These are phyloP conservation scores for Anguilla obscura DNA, from an alignment of 2,797 vertebrate genomes.

Conservation along the genomic window DNA sequence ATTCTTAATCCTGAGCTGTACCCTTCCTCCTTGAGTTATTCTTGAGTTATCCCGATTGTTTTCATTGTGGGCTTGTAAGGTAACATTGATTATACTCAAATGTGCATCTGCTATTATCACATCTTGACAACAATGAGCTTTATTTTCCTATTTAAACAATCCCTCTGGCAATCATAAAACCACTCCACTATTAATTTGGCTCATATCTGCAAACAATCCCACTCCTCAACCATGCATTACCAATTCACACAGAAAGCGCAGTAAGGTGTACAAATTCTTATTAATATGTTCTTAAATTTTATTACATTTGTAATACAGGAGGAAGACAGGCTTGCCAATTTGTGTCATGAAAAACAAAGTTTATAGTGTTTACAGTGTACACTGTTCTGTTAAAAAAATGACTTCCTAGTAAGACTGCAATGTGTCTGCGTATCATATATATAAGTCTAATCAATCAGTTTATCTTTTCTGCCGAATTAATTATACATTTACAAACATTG, in stretches of 20 bases:
- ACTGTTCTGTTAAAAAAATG: too few relatives aligned
- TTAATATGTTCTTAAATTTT: neutral
- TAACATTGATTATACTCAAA: neutral
- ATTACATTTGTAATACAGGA: neutral
- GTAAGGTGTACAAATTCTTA: neutral
- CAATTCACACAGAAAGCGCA: neutral
- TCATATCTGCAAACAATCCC: neutral
- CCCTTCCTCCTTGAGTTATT: too few relatives aligned
- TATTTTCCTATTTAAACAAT: neutral
- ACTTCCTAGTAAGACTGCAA: too few relatives aligned
- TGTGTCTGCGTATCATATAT: neutral
- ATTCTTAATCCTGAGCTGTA: neutral
- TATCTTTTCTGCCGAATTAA: neutral
- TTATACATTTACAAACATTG: neutral
- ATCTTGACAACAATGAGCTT: neutral
- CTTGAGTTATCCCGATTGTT: neutral
- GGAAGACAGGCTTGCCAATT: neutral
- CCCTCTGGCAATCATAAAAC: neutral
- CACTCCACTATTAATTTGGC: neutral
- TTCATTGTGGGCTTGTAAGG: neutral
- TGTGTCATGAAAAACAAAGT: too few relatives aligned
- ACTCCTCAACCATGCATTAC: neutral
- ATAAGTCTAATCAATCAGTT: neutral
- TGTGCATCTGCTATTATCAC: neutral
- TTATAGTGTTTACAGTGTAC: too few relatives aligned